Evolutionary conservation across 2,888 invertebrate species (phyloP), one percentile per base, ranked within the genome.

Genomic region (Leptinotarsa tumamoca): DNA sequence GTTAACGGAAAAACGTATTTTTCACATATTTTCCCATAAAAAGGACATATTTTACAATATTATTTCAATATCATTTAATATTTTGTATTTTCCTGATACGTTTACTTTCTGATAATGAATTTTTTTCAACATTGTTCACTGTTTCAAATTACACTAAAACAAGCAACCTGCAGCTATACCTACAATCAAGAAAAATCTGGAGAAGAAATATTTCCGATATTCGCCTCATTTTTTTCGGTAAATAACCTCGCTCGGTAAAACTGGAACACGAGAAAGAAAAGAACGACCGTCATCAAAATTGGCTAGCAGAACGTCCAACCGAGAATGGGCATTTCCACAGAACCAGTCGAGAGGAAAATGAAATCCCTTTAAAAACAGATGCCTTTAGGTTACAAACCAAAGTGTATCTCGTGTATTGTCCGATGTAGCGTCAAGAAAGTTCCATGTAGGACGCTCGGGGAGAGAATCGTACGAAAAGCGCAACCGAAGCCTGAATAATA

Each of bases 291-390:
- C 80, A 78, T 80, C 77, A 72, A 79, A 78, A 80, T 79, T 80
- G 80, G 80, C 77, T 76, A 77, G 78, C 76, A 73, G 77, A 78
- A 76, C 72, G 77, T 70, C 77, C 75, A 73, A 74, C 76, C 73
- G 75, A 70, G 61, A 78, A 76, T 67, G 73, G 78, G 76, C 75
- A 77, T 80, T 79, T 80, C 77, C 76, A 80, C 75, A 80, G 82
- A 84, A 79, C 80, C 85, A 84, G 81, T 84, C 82, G 83, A 85
- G 84, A 80, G 82, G 85, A 85, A 85, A 85, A 85, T 85, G 83
- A 85, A 85, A 85, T 83, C 84, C 84, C 81, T 84, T 84, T 84
- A 84, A 85, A 85, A 85, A 86, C 86, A 86, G 85, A 86, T 86
- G 86, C 86, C 85, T 86, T 85, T 83, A 81, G 86, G 85, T 85